Percentiles rank a stretch among this genome's conserved stretches.
Conservation (phyloP, 2,888 invertebrate genomes). For the Proisotoma minuta region DNA sequence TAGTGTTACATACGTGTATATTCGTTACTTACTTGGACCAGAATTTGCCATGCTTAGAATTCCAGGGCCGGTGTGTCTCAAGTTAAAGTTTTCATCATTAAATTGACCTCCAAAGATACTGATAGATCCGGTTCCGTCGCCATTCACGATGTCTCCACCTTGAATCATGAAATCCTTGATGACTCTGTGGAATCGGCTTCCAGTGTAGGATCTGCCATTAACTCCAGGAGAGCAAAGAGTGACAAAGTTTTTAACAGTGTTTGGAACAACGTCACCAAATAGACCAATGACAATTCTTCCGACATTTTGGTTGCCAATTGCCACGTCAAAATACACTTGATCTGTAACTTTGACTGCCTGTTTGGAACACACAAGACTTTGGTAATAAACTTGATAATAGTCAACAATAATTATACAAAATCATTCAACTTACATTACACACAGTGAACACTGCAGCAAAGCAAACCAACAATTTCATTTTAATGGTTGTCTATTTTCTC, state of each 20-base stretch:
- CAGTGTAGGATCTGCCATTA: conserved; percentile 59
- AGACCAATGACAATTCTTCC: conserved; percentile 77
- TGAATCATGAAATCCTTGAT: conserved; percentile 92
- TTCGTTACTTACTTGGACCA: conserved; percentile 16
- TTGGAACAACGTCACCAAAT: conserved; percentile 90
- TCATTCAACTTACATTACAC: too few species aligned
- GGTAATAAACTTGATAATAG: background rate
- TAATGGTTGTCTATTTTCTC: too few species aligned
- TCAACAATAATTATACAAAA: too few species aligned
- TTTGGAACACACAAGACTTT: background rate
- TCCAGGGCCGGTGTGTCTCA: conserved; percentile 75
- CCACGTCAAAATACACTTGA: conserved; percentile 84
- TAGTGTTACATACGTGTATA: too few species aligned
- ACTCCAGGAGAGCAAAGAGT: conserved; percentile 74
- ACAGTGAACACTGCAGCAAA: too few species aligned
- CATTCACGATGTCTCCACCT: conserved; percentile 77
- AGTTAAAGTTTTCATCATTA: conserved; percentile 77
- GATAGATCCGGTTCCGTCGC: conserved; percentile 76
- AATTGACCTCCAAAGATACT: conserved; percentile 83
- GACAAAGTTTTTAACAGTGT: conserved; percentile 77
- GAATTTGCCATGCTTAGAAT: conserved; percentile 56
- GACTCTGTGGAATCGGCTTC: conserved; percentile 83
- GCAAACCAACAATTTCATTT: too few species aligned
- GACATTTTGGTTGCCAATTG: conserved; percentile 63
- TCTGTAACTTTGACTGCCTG: conserved; percentile 37